Evolutionary conservation across 2,888 invertebrate species (phyloP), one percentile per base, ranked within the genome.

Genomic region (Scaeva pyrastri): DNA sequence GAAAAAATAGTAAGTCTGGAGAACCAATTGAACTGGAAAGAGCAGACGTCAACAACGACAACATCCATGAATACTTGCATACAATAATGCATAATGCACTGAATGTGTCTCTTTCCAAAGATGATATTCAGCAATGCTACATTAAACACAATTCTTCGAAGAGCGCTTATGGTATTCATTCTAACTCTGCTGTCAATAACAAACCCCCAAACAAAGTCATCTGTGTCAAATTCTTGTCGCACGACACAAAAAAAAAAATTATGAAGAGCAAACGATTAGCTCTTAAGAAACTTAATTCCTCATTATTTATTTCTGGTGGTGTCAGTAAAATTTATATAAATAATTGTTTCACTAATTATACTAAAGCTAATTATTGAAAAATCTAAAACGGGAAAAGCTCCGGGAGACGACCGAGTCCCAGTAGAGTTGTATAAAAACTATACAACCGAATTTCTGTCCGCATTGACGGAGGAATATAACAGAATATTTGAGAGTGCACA

Each of bases 231-330:
- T 41, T 14, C 12, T 41, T 12, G 2, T 14, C 1, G n/a, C n/a
- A n/a, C n/a, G n/a, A n/a, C n/a, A n/a, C n/a, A 21, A 4, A 41
- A 5, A 64, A n/a, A 43, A 43, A 43, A n/a, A 8, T 62, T 14
- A 62, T 66, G 64, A 66, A 31, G 26, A 66, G 23, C 31, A 66
- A 48, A 16, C n/a, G 31, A 16, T 45, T 31, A 16, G 64, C 16
- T 10, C n/a, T 45, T 14, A 66, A 48, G 48, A 66, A 66, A 11
- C 26, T 66, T 1, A 66, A 66, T 14, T 48, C 31, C 11, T 66
- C 48, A 5, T 16, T 45, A 48, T 66, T 66, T 31, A 31, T 31
- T 23, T 4, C 45, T 14, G 48, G 21, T 41, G 11, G 14, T 48
- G 3, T 10, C 3, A 48, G 16, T 48, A 66, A 26, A 1, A 45